Base-by-base conservation (phyloP, 2,113 vertebrate genomes). In the Gymnorhina tibicen region DNA sequence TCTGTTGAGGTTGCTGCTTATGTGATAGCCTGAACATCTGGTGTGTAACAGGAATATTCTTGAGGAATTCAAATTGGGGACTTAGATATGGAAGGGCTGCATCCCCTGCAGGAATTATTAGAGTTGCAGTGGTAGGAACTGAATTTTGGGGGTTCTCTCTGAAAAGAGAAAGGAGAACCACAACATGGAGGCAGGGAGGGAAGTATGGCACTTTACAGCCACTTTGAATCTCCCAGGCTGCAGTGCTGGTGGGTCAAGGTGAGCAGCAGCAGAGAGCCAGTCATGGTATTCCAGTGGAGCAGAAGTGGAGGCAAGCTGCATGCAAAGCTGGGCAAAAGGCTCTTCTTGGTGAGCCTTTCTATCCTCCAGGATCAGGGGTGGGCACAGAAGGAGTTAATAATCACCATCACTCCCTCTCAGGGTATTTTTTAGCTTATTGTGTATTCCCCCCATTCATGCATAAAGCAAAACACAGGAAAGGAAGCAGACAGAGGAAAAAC, bases 1-100 rank as follows among this genome's bases (percentile, higher is more conserved):
- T 87, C 74, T 91, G 30, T 32, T 69, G 53, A 85, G 72, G 52
- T 59, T 92, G 63, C 44, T 89, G 73, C 68, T 81, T 52, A 81
- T 72, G 60, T 70, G 47, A 59, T 44, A 67, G 83, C 68, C 72
- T 91, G 79, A 92, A 84, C 73, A 94, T 85, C 79, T 96, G 90
- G 37, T 60, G 27, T 74, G 64, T 92, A 69, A 84, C 5, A 4
- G 46, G 49, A 87, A 81, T 89, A 91, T 72, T 72, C 68, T 33
- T 32, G 35, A 94, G 91, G 73, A 93, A 91, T 91, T 86, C 8
- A 60, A 77, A 75, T 0, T 0, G 6, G 3, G 4, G 18, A 46
- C 82, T 75, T 86, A 44, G 44, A 30, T 52, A 88, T 0, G 0
- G 68, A 91, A 39, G 16, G 72, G 16, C 32, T 63, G 37, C 41